These are phyloP conservation scores for Lagopus muta DNA, from an alignment of 2,113 vertebrate genomes.

Conservation along the genomic window DNA sequence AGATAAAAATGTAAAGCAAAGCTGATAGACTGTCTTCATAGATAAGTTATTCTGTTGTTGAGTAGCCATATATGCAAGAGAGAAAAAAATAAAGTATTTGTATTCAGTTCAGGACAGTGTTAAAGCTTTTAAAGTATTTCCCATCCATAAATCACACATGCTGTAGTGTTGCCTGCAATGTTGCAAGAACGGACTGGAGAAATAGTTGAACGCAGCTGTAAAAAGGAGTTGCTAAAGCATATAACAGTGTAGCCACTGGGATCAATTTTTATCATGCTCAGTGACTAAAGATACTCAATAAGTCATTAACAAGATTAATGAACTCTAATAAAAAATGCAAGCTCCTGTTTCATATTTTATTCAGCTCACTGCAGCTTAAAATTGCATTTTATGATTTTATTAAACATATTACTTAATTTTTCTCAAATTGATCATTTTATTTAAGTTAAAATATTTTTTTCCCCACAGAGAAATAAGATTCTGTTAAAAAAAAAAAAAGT, in stretches of 20 bases:
- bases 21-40: not conserved
- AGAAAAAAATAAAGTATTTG: not conserved
- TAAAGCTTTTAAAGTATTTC: not conserved
- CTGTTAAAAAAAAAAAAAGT: not conserved
- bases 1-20: not conserved
- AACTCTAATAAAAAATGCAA: constrained; percentile 64
- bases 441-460: constrained; percentile 47
- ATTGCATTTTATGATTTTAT: constrained; percentile 65
- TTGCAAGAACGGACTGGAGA: not conserved
- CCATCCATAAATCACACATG: not conserved
- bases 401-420: constrained; percentile 60
- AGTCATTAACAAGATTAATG: constrained; percentile 69
- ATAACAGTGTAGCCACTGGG: not conserved
- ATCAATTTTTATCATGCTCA: constrained; percentile 53
- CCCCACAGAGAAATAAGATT: not conserved
- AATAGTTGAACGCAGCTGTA: not conserved
- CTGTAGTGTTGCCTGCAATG: not conserved
- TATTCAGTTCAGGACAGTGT: not conserved
- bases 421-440: constrained; percentile 34
- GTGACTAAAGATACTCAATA: constrained; percentile 45
- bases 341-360: constrained; percentile 43
- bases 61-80: too few relatives aligned
- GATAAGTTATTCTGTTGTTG: not conserved
- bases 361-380: constrained; percentile 53
- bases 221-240: constrained; percentile 28